These are phyloP conservation scores for Cossypha dichroa DNA, from an alignment of 2,797 vertebrate species.

Conservation along the genomic window DNA sequence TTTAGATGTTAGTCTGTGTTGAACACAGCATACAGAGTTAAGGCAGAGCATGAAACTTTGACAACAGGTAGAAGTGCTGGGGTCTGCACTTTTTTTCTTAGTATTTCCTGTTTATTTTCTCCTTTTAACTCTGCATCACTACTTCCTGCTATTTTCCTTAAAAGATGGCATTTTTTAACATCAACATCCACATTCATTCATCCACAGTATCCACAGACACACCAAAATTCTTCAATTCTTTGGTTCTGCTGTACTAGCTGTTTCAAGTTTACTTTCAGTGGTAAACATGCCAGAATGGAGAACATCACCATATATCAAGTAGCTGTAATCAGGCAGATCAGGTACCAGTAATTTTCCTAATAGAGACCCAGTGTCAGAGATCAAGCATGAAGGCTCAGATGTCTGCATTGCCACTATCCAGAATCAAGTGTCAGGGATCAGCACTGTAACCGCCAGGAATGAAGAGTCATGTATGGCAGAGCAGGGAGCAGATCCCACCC, in stretches of 20 bases:
- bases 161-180: neutral
- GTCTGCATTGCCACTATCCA: neutral
- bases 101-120: neutral
- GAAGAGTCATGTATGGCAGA: neutral
- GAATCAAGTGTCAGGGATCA: slow-evolving; percentile 41
- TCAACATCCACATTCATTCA: neutral
- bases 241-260: slow-evolving; percentile 1
- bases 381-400: slow-evolving; percentile 21
- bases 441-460: neutral
- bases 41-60: neutral
- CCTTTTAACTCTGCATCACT: neutral
- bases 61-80: neutral
- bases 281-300: slow-evolving; percentile 47
- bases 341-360: slow-evolving; percentile 52
- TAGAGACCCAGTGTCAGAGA: slow-evolving; percentile 21
- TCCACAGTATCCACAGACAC: neutral
- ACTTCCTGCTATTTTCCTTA: neutral
- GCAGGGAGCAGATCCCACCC: neutral
- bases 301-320: slow-evolving; percentile 54
- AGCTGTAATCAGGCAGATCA: slow-evolving; percentile 47
- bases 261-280: neutral
- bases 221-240: slow-evolving; percentile 1
- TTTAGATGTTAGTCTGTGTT: neutral
- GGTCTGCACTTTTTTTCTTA: neutral
- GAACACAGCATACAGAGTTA: neutral